phyloP scores from a whole-genome alignment of 2,888 invertebrate genomes.

The Drosophila eohydei region DNA sequence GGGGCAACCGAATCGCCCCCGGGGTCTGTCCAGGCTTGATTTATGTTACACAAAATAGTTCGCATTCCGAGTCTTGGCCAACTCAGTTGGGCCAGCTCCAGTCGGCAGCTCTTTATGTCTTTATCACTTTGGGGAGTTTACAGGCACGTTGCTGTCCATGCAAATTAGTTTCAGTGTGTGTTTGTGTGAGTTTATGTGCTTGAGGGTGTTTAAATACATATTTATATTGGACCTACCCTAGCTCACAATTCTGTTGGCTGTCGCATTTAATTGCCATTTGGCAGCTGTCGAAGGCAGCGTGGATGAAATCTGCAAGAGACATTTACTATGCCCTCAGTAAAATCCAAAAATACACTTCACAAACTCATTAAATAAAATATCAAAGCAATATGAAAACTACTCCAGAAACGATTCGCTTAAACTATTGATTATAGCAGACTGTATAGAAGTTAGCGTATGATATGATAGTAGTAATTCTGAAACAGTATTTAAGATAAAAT shows the following conservation, averaged over 20 bases:
- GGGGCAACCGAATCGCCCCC: constrained; percentile 20
- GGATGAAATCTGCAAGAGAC: constrained; percentile 27
- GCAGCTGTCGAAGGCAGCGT: constrained; percentile 15
- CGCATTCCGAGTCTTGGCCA: constrained; percentile 29
- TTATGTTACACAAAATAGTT: constrained; percentile 62
- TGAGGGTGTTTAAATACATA: constrained; percentile 44
- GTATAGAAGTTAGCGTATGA: not conserved
- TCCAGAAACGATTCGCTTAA: not conserved
- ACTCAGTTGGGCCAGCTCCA: constrained; percentile 11
- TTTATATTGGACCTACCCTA: constrained; percentile 35
- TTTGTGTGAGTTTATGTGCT: constrained; percentile 17
- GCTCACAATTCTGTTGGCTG: constrained; percentile 36
- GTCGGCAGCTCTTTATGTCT: constrained; percentile 57
- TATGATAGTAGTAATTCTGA: too few species aligned
- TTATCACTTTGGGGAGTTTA: constrained; percentile 61
- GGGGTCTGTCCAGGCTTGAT: constrained; percentile 44
- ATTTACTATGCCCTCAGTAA: constrained; percentile 5
- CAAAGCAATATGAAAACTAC: not conserved
- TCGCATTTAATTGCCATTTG: constrained; percentile 55
- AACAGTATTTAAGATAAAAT: too few species aligned
- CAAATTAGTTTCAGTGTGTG: constrained; percentile 45
- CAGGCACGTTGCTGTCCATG: constrained; percentile 44
- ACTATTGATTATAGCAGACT: not conserved
- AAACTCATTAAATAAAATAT: not conserved
- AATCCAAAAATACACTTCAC: constrained; percentile 5